phyloP scores from a whole-genome alignment of 2,797 vertebrate species.

The Rhynchotus rufescens region DNA sequence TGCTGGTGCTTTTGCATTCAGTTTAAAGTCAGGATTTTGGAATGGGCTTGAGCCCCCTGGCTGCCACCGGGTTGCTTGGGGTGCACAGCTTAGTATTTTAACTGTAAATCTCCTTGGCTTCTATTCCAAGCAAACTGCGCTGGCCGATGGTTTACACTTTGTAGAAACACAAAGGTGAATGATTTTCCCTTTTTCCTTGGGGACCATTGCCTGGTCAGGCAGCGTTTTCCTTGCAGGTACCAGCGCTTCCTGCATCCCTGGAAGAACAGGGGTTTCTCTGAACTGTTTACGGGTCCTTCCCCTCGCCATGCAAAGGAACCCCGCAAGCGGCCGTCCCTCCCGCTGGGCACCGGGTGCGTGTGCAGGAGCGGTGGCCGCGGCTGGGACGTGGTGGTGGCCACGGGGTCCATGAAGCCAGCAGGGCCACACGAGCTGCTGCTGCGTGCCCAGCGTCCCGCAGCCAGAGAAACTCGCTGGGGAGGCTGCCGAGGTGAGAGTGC shows the following conservation, averaged over 20 bases:
- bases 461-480: conserved; percentile 42
- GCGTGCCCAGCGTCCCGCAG: not conserved
- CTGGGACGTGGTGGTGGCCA: no score
- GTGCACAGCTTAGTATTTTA: not conserved
- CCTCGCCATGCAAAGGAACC: not conserved
- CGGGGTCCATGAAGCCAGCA: no score
- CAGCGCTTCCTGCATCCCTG: not conserved
- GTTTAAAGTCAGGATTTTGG: not conserved
- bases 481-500: conserved; percentile 28
- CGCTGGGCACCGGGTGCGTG: no score
- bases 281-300: conserved; percentile 3
- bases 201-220: not conserved
- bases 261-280: not conserved
- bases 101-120: not conserved
- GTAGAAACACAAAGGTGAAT: not conserved
- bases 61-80: not conserved
- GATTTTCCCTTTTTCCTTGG: accelerated
- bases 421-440: not conserved
- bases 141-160: not conserved
- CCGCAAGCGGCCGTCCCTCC: no score
- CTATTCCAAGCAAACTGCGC: not conserved
- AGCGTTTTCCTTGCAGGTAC: not conserved
- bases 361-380: not conserved
- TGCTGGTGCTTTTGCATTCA: not conserved
- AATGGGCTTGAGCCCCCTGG: not conserved